Evolutionary conservation across 2,113 vertebrate genomes (phyloP), one percentile per base, ranked within the genome.

Genomic region (Todiramphus saurophagus): DNA sequence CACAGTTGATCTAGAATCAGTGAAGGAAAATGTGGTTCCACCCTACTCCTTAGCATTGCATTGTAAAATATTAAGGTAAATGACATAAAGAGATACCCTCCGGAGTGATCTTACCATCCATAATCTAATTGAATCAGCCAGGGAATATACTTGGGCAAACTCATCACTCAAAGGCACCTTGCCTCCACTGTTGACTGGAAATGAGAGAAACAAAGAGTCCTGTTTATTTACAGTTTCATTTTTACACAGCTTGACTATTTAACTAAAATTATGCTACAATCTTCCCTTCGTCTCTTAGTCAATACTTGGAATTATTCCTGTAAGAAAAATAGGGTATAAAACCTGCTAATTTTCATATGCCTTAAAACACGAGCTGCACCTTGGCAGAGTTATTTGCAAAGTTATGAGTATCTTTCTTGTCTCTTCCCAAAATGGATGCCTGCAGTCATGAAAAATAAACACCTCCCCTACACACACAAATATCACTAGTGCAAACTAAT

Each of bases 51-150:
- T 50, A 84, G 46, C 35, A 80, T 2, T 15, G n/a, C 30, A 77
- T 4, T 43, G 30, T 19, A 63, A 74, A 81, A 44, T 13, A 83
- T 8, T 25, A 20, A 92, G 59, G 51, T 46, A 87, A 90, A 87
- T 27, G 7, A 72, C 20, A 94, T 81, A 11, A 93, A 85, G 0
- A 86, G 56, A 84, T 31, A 94, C 1, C 74, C 77, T 46, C 53
- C 70, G 76, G 67, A 74, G 78, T 30, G 92, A 75, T 95, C 99
- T 98, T 98, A 99, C 99, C 99, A 99, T 99, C 99, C 99, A 99
- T 78, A 99, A 99, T 97, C 99, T 98, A 97, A 99, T 99, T 74
- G 99, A 98, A 97, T 99, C 99, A 35, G 99, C 99, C 93, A 99
- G 95, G 25, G 98, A 93, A 95, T 99, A 99, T 5, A 99, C 98